phyloP scores from a whole-genome alignment of 2,113 vertebrate species.

The Rhinichthys klamathensis region DNA sequence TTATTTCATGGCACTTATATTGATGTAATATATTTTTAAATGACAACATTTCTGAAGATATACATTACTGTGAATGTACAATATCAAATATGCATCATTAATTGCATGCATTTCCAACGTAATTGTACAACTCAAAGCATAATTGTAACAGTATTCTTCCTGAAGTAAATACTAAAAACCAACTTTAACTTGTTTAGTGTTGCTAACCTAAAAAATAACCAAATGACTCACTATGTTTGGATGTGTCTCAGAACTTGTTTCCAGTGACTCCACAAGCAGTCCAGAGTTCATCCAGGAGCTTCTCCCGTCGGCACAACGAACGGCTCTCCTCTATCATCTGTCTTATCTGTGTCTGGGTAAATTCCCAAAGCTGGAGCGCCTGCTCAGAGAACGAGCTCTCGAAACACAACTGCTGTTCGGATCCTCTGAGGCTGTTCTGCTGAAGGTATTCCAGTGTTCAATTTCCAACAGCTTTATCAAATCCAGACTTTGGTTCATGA shows the following conservation, averaged over 20 bases:
- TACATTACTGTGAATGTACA: too few relatives aligned
- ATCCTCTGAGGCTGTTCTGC: constrained; percentile 2
- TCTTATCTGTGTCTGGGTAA: not conserved
- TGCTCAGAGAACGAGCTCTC: not conserved
- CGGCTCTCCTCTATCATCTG: constrained; percentile 16
- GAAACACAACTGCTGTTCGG: constrained; percentile 23
- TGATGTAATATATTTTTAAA: too few relatives aligned
- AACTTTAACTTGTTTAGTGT: too few relatives aligned
- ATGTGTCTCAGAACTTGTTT: not conserved
- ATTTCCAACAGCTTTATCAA: not conserved
- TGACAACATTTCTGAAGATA: too few relatives aligned
- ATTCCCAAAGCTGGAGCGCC: not conserved
- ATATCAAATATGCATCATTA: too few relatives aligned
- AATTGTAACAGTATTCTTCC: too few relatives aligned
- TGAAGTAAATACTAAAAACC: too few relatives aligned
- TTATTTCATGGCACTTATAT: too few relatives aligned
- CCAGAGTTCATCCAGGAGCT: constrained; percentile 1
- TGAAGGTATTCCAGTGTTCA: not conserved
- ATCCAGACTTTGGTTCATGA: too few relatives aligned
- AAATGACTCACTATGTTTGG: not conserved
- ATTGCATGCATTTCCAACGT: too few relatives aligned
- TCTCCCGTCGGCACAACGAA: not conserved
- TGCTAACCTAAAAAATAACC: too few relatives aligned
- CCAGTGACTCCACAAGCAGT: not conserved
- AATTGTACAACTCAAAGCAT: too few relatives aligned